Conservation (phyloP, 2,888 invertebrate species). For the Escarpia spicata region DNA sequence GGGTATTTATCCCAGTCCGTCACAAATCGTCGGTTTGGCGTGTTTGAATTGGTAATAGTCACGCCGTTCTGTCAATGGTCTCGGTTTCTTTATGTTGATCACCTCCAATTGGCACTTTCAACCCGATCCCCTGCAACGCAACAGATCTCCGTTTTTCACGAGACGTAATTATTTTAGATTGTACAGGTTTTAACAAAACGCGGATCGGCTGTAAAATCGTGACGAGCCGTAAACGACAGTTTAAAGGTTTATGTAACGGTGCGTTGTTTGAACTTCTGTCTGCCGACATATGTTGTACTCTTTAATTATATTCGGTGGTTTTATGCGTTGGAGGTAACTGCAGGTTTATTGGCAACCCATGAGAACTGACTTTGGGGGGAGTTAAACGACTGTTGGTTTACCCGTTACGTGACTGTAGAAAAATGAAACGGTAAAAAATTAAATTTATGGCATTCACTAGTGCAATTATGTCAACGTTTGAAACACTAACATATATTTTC, state of each 20-base stretch:
- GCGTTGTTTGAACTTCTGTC: neutral
- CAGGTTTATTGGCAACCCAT: neutral
- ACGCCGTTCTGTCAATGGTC: neutral
- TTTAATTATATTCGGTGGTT: slow-evolving; percentile 11
- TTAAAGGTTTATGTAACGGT: neutral
- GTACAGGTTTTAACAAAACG: neutral
- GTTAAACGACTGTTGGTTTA: neutral
- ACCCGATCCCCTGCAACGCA: neutral
- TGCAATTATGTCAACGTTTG: neutral
- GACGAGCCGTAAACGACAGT: neutral
- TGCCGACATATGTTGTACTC: neutral
- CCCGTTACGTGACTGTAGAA: neutral
- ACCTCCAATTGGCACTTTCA: neutral
- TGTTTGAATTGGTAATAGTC: slow-evolving; percentile 10
- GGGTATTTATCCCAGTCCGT: neutral
- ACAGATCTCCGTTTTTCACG: neutral
- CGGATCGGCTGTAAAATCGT: slow-evolving; percentile 8
- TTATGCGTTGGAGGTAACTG: neutral
- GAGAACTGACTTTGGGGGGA: neutral
- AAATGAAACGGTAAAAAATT: neutral
- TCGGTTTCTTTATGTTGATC: neutral
- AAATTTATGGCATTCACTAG: neutral
- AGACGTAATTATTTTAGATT: slow-evolving; percentile 9
- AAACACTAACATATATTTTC: neutral
- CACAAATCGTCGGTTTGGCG: neutral